phyloP scores from a whole-genome alignment of 2,797 vertebrate genomes.

The Macroramphosus scolopax region DNA sequence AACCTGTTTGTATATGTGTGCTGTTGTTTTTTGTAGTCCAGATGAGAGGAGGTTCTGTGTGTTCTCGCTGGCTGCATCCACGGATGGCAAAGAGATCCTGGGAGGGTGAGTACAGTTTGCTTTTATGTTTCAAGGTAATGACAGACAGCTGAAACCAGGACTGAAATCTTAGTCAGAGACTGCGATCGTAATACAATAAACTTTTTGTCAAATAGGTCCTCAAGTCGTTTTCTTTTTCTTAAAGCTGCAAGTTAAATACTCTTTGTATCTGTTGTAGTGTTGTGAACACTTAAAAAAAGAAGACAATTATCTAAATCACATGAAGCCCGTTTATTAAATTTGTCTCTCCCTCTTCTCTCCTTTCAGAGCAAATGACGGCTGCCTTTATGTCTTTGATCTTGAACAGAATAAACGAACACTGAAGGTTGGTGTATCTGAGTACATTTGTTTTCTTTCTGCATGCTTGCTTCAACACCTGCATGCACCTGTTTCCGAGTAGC shows the following conservation, averaged over 20 bases:
- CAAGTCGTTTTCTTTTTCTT: too few species aligned
- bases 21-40: slow-evolving; percentile 75
- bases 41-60: slow-evolving; percentile 92
- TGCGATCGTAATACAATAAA: too few species aligned
- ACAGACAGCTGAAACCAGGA: slow-evolving; percentile 18
- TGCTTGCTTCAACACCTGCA: background rate
- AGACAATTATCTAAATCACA: too few species aligned
- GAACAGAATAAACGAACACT: slow-evolving; percentile 86
- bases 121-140: slow-evolving; percentile 28
- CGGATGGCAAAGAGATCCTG: slow-evolving; percentile 89
- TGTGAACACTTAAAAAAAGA: too few species aligned
- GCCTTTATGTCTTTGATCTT: slow-evolving; percentile 90
- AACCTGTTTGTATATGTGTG: slow-evolving; percentile 16
- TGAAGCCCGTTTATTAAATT: too few species aligned
- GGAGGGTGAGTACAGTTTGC: slow-evolving; percentile 82
- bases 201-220: too few species aligned
- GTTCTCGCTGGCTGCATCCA: slow-evolving; percentile 90
- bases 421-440: slow-evolving; percentile 77
- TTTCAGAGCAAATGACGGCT: slow-evolving; percentile 90
- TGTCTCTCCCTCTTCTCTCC: slow-evolving; percentile 13
- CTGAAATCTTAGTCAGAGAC: slow-evolving; percentile 10
- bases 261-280: too few species aligned
- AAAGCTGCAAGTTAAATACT: too few species aligned
- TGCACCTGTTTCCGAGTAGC: background rate
- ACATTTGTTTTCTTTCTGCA: background rate